Conservation (phyloP, 2,888 invertebrate genomes). For the Trilocha varians region DNA sequence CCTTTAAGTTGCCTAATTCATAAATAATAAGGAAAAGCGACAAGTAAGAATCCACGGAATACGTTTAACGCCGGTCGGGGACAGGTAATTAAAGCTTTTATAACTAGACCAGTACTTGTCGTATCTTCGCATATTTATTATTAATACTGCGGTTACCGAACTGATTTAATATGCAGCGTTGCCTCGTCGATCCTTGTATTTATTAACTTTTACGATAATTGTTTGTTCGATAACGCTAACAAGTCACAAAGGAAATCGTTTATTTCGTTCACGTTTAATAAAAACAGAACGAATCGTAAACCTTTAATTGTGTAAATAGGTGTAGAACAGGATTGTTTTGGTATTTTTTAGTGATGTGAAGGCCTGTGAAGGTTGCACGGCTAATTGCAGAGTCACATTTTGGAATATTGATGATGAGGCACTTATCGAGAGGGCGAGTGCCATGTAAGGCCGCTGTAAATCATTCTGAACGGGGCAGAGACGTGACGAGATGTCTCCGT, state of each 20-base stretch:
- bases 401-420: conserved; percentile 72
- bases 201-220: conserved; percentile 45
- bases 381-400: conserved; percentile 71
- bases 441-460: conserved; percentile 68
- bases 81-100: conserved; percentile 50
- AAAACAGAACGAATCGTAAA: conserved; percentile 29
- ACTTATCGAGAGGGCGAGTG: conserved; percentile 68
- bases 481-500: conserved; percentile 68
- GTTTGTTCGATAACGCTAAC: conserved; percentile 26
- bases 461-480: conserved; percentile 61
- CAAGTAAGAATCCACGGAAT: conserved; percentile 16
- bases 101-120: conserved; percentile 48
- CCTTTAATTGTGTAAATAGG: conserved; percentile 54
- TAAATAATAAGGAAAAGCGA: conserved; percentile 22
- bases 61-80: conserved; percentile 30
- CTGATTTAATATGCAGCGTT: conserved; percentile 56
- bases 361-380: conserved; percentile 65
- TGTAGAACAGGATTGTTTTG: conserved; percentile 60
- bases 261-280: conserved; percentile 14
- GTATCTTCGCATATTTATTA: conserved; percentile 48
- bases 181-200: conserved; percentile 35
- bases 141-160: conserved; percentile 40
- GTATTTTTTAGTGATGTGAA: conserved; percentile 62
- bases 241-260: conserved; percentile 14
- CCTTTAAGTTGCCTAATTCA: conserved; percentile 33